Conservation (phyloP, 1,140 invertebrate genomes). For the Psilanteris sp. region DNA sequence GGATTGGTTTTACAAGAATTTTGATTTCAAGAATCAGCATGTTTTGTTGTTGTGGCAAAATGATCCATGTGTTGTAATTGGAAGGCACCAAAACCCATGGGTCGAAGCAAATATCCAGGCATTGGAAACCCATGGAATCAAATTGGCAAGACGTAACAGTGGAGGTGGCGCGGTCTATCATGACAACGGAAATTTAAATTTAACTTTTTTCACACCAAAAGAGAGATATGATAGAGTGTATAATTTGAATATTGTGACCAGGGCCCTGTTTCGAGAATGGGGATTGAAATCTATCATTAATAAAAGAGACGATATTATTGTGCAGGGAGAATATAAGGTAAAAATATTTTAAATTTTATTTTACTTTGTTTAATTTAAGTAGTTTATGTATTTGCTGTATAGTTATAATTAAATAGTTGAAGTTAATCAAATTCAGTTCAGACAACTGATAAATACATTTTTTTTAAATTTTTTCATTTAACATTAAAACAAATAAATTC, state of each 20-base stretch:
- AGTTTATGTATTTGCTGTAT: too few species aligned
- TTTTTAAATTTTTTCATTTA: too few species aligned
- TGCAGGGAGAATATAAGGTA: conserved; percentile 91
- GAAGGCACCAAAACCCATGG: conserved; percentile 98
- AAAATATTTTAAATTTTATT: conserved; percentile 10
- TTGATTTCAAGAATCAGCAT: conserved; percentile 89
- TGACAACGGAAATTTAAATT: conserved; percentile 95
- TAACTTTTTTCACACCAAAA: conserved; percentile 91
- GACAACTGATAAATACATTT: too few species aligned
- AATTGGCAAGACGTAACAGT: conserved; percentile 92
- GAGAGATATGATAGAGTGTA: conserved; percentile 89
- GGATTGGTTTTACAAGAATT: conserved; percentile 95
- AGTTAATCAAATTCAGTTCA: too few species aligned
- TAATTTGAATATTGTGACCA: conserved; percentile 91
- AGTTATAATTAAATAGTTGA: too few species aligned
- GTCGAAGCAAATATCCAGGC: conserved; percentile 89
- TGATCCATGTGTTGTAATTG: conserved; percentile 95
- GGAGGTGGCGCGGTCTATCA: conserved; percentile 99
- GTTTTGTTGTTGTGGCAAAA: conserved; percentile 95
- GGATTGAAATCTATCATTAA: conserved; percentile 87
- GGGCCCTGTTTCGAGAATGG: conserved; percentile 89
- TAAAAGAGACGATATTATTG: conserved; percentile 89
- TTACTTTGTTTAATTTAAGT: not conserved
- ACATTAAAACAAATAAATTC: too few species aligned
- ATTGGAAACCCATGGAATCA: conserved; percentile 83